Percentiles rank a stretch among this genome's conserved stretches.
Evolutionary conservation across 2,797 vertebrate species (phyloP).

Genomic region (Erithacus rubecula): DNA sequence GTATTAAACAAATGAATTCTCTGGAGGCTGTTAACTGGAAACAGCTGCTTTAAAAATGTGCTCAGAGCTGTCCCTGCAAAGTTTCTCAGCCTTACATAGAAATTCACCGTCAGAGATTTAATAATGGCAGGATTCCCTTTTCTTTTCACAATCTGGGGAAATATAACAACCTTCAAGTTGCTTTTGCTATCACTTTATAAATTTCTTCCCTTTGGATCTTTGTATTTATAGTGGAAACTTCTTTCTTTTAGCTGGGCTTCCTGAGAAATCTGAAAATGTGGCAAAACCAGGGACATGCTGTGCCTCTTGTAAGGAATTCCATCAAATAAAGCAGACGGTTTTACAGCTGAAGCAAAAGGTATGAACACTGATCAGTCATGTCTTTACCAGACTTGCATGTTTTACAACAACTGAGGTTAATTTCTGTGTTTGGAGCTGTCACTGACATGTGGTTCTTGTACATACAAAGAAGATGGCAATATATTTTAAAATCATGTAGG

Average conservation of each 20-base stretch:
- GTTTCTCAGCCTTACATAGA: not conserved
- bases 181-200: not conserved
- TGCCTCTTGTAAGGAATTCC: slow-evolving; percentile 92
- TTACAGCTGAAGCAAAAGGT: slow-evolving; percentile 97
- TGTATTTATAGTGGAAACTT: not conserved
- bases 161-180: not conserved
- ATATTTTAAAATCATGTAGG: not conserved
- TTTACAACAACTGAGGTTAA: not conserved
- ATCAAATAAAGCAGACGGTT: slow-evolving; percentile 92
- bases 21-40: slow-evolving; percentile 24
- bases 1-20: slow-evolving; percentile 43
- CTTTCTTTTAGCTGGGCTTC: slow-evolving; percentile 78
- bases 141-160: not conserved
- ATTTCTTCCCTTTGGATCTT: not conserved
- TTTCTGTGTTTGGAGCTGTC: not conserved
- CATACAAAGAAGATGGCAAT: not conserved
- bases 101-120: not conserved
- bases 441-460: not conserved
- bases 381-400: not conserved
- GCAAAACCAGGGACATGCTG: slow-evolving; percentile 87
- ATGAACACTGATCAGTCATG: not conserved
- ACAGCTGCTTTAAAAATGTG: slow-evolving; percentile 46
- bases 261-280: slow-evolving; percentile 86
- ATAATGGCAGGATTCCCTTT: not conserved
- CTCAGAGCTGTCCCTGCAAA: not conserved